These are phyloP conservation scores for Aporophyla lueneburgensis DNA, from an alignment of 2,888 invertebrate species.

Conservation along the genomic window DNA sequence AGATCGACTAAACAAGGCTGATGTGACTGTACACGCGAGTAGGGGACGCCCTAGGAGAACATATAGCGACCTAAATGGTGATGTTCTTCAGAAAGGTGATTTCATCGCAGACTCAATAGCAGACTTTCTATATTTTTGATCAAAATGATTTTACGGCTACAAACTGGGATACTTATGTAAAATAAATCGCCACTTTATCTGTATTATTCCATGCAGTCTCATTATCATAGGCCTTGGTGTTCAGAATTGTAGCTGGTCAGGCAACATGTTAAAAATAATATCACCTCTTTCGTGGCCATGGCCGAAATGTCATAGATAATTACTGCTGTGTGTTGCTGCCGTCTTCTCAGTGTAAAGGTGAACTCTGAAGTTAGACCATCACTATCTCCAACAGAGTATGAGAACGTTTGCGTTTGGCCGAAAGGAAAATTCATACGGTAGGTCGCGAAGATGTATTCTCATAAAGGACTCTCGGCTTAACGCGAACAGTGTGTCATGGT, in stretches of 20 bases:
- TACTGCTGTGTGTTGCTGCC: not conserved
- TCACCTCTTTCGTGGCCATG: slow-evolving; percentile 25
- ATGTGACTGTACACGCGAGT: too few species aligned
- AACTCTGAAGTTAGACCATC: not conserved
- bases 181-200: slow-evolving; percentile 18
- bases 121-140: not conserved
- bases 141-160: not conserved
- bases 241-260: slow-evolving; percentile 13
- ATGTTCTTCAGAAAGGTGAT: too few species aligned
- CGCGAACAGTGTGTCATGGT: not conserved
- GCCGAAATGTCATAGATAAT: slow-evolving; percentile 30
- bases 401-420: not conserved
- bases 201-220: not conserved
- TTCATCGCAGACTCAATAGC: not conserved
- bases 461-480: not conserved
- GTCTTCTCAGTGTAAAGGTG: not conserved
- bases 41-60: too few species aligned
- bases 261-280: slow-evolving; percentile 25
- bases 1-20: too few species aligned
- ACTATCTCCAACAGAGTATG: not conserved
- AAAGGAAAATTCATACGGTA: not conserved
- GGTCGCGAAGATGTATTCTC: not conserved
- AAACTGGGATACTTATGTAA: not conserved
- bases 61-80: too few species aligned
- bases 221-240: slow-evolving; percentile 40